Evolutionary conservation across 2,888 invertebrate species (phyloP), one percentile per base, ranked within the genome.

Genomic region (Xylota segnis): DNA sequence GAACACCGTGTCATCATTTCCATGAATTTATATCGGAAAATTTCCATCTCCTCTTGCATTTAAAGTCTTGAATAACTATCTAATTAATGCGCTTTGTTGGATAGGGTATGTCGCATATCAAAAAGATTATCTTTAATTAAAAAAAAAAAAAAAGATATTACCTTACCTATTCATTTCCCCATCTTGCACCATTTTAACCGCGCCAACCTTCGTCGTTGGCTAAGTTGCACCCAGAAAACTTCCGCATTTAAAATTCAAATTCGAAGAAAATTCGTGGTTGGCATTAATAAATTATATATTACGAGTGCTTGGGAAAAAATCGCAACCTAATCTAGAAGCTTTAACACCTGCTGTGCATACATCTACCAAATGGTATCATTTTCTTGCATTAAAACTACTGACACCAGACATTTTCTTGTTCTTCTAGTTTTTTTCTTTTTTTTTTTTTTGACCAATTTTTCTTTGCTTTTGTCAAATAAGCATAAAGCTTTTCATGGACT

Each of bases 181-280:
- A 27, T 59, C 16, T 71, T 59, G 71, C 58, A 23, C 47, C n/a
- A 54, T 29, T 40, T 52, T 23, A 32, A n/a, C 4, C 29, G n/a
- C 6, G 14, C n/a, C 23, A 32, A 59, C 59, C 47, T 37, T 58
- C 16, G 37, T n/a, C 43, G 29, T 56, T n/a, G 40, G 14, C n/a
- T 56, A 32, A 18, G 29, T 37, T 71, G 61, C 52, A 50, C 7
- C 14, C 9, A 45, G 45, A 50, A 66, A 61, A 68, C 74, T 81
- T 81, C 81, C 81, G 74, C 68, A 68, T 74, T 74, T 70, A 54
- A 54, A 76, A 59, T 59, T 45, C n/a, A 45, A 79, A 68, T 81
- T 81, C 68, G 61, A 18, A 29, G 63, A 50, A 81, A 68, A 61
- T 16, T 66, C 72, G 50, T 74, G 68, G 61, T 45, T 29, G 14